Conservation (phyloP, 2,888 invertebrate species). For the Amphipoea lucens region DNA sequence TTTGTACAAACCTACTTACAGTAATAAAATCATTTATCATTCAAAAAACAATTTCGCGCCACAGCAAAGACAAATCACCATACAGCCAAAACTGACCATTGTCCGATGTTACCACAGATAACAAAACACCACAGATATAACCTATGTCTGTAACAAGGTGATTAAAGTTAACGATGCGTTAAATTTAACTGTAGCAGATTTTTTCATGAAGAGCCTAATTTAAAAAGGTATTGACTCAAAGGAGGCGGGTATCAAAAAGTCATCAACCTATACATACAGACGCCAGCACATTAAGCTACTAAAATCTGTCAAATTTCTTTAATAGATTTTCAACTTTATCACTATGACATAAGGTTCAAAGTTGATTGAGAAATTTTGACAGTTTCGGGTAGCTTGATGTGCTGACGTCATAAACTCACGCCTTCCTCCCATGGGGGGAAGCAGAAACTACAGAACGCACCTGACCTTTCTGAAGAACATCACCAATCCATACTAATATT, state of each 20-base stretch:
- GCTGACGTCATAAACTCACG: no score
- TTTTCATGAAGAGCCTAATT: constrained; percentile 36
- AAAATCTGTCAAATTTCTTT: no score
- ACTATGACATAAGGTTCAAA: no score
- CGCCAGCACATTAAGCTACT: no score
- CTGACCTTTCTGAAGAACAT: neutral
- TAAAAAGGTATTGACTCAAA: constrained; percentile 33
- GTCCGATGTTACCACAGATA: constrained; percentile 55
- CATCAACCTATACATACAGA: constrained; percentile 17
- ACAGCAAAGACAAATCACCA: constrained; percentile 29
- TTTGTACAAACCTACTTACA: no score
- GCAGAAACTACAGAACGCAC: no score
- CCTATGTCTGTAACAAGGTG: constrained; percentile 54
- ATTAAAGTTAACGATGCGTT: constrained; percentile 62
- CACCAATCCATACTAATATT: neutral
- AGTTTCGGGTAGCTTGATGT: no score
- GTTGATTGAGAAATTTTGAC: no score
- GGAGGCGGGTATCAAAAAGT: constrained; percentile 29
- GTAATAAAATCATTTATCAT: neutral
- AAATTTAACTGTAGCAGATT: constrained; percentile 52
- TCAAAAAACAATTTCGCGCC: constrained; percentile 25
- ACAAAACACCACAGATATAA: constrained; percentile 32
- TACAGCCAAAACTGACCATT: constrained; percentile 50
- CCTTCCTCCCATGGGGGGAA: no score
- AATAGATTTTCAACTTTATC: no score